Conservation (phyloP, 2,113 vertebrate species). For the Eretmochelys imbricata region DNA sequence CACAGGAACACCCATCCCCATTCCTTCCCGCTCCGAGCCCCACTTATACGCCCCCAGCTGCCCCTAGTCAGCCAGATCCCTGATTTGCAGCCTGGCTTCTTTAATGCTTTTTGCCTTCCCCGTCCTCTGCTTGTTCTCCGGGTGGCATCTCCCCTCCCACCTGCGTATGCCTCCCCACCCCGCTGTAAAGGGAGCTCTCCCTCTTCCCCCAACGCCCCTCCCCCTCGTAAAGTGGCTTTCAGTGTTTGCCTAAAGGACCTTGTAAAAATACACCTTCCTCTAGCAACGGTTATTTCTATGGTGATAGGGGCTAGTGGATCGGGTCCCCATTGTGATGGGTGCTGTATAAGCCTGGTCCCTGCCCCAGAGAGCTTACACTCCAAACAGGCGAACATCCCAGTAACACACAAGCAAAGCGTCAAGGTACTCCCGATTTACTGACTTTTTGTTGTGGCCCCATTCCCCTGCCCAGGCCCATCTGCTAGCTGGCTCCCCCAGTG, state of each 20-base stretch:
- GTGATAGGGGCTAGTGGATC: background rate
- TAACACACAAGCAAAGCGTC: background rate
- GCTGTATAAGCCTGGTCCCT: background rate
- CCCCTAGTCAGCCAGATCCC: background rate
- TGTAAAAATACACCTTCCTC: background rate
- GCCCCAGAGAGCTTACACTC: accelerated
- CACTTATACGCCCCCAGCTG: accelerated
- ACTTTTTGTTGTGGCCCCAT: background rate
- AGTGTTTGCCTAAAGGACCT: background rate
- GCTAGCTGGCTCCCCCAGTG: background rate
- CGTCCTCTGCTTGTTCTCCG: background rate
- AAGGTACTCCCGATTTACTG: background rate
- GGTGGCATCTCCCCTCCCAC: no score
- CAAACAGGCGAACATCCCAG: background rate
- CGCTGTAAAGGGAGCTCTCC: background rate
- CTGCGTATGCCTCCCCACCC: background rate
- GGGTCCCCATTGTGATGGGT: background rate
- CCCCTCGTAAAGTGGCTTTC: background rate
- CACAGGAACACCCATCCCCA: background rate
- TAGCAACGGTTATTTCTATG: background rate
- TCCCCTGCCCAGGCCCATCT: no score
- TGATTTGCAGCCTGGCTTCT: background rate
- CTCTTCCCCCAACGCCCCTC: background rate
- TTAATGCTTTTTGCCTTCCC: background rate
- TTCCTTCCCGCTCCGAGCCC: background rate